Base-by-base conservation (phyloP, 2,888 invertebrate species). In the Celastrina argiolus region DNA sequence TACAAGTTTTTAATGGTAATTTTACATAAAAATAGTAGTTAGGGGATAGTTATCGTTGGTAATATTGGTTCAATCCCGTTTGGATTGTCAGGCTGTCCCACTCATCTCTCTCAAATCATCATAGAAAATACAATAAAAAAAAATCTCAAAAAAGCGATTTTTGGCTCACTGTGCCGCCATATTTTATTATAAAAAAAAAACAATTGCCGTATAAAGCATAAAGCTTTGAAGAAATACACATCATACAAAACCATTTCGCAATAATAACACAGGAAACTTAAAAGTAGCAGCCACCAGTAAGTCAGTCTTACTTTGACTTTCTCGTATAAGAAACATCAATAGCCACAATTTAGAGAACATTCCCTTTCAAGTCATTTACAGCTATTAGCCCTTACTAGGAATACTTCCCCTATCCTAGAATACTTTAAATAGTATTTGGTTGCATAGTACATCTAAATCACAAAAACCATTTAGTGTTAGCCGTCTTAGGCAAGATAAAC, bases 381-480 rank as follows among this genome's bases (percentile, higher is more conserved):
- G 12, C 36, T 36, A 36, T 12, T 45, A 18, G 45, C 45, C 18
- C 45, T 8, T 51, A 51, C 22, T 12, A n/a, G n/a, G n/a, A n/a
- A n/a, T n/a, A n/a, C n/a, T n/a, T n/a, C n/a, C n/a, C n/a, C n/a
- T n/a, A 51, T 12, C 8, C 51, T 51, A 51, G 22, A 51, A 22
- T 51, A 51, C 14, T 51, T 51, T 51, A 26, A n/a, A 14, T 51
- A 51, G 51, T 51, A 51, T 51, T 51, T 51, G 51, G 51, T 51
- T 51, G 22, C 12, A 51, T 22, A 14, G 51, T 22, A 51, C 51
- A 51, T 51, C 26, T 3, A 51, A 26, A 51, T 51, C 51, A 51
- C 51, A 51, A 51, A 51, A 51, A 51, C 22, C 51, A 12, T 51
- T 51, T 51, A 41, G 6, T 31, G 10, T 51, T 14, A 26, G 51